phyloP scores from a whole-genome alignment of 1,140 invertebrate genomes.

The Cydia fagiglandana region DNA sequence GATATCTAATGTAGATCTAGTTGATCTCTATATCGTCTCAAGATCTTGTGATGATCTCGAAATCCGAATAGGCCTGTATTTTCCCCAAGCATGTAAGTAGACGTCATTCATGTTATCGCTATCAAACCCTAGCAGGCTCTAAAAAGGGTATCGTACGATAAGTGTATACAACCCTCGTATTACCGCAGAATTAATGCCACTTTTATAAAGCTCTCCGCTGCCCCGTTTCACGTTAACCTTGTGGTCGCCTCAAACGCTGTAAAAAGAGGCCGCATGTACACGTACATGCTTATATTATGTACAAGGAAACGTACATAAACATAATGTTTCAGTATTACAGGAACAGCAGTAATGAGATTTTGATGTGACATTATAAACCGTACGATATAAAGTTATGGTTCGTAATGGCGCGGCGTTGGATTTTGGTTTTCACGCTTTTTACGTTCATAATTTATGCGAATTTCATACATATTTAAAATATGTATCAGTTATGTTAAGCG shows the following conservation, averaged over 20 bases:
- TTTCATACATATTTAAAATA: not conserved
- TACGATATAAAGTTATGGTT: slow-evolving; percentile 30
- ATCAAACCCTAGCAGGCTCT: slow-evolving; percentile 1
- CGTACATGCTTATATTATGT: not conserved
- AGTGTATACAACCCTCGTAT: slow-evolving; percentile 1
- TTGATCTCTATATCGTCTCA: too few species aligned
- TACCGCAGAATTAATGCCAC: slow-evolving; percentile 18
- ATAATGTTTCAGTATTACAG: slow-evolving; percentile 19
- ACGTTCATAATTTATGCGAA: slow-evolving; percentile 1
- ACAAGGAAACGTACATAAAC: not conserved
- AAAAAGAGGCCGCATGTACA: not conserved
- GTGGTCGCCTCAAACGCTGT: slow-evolving; percentile 3
- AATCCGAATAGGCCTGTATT: too few species aligned
- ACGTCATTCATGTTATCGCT: not conserved
- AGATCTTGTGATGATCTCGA: too few species aligned
- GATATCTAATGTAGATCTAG: too few species aligned
- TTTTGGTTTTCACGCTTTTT: not conserved
- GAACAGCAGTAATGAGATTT: slow-evolving; percentile 29
- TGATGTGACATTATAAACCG: slow-evolving; percentile 32
- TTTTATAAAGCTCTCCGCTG: slow-evolving; percentile 7
- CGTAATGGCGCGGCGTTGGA: slow-evolving; percentile 22
- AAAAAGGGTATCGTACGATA: slow-evolving; percentile 18
- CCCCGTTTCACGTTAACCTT: slow-evolving; percentile 8
- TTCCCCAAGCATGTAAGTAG: not conserved
- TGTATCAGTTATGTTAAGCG: not conserved